A percentile compares a stretch with the other conserved stretches of the same genome.
Evolutionary conservation across 2,797 vertebrate genomes (phyloP).

Genomic region (Eospalax fontanierii): DNA sequence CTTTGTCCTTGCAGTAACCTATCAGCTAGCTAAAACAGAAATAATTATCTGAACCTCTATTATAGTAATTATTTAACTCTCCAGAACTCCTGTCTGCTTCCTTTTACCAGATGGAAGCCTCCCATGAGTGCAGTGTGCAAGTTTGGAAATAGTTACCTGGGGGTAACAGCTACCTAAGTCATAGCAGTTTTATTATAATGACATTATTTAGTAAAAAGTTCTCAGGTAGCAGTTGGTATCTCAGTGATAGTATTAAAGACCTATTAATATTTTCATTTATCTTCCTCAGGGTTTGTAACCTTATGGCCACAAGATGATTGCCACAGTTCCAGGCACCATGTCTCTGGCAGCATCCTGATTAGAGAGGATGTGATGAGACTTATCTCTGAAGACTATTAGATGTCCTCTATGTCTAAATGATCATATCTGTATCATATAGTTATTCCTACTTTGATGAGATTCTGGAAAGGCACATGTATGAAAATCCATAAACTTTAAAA

Average conservation of each 20-base stretch:
- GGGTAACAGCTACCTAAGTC: constrained; percentile 3
- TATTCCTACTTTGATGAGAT: not conserved
- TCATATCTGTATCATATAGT: not conserved
- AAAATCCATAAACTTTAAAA: constrained; percentile 10
- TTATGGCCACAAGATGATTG: not conserved
- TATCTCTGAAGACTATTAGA: not conserved
- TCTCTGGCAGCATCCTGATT: not conserved
- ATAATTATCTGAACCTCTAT: constrained; percentile 43
- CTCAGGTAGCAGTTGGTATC: constrained; percentile 1
- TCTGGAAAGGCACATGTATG: not conserved
- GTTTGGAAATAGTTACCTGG: not conserved
- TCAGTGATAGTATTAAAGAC: constrained; percentile 31
- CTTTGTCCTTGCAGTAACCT: constrained; percentile 46
- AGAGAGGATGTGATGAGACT: not conserved
- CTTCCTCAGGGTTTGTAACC: not conserved
- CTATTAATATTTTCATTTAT: not conserved
- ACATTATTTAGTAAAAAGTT: constrained; percentile 47
- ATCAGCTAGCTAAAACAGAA: constrained; percentile 61
- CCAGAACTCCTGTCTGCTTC: not conserved
- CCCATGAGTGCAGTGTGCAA: not conserved
- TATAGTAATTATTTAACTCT: constrained; percentile 57
- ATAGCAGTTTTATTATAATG: constrained; percentile 30
- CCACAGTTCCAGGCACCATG: not conserved
- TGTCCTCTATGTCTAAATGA: not conserved
- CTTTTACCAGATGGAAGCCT: constrained; percentile 41